Conservation (phyloP, 1,140 invertebrate species). For the Drosophila pseudoananassae region DNA sequence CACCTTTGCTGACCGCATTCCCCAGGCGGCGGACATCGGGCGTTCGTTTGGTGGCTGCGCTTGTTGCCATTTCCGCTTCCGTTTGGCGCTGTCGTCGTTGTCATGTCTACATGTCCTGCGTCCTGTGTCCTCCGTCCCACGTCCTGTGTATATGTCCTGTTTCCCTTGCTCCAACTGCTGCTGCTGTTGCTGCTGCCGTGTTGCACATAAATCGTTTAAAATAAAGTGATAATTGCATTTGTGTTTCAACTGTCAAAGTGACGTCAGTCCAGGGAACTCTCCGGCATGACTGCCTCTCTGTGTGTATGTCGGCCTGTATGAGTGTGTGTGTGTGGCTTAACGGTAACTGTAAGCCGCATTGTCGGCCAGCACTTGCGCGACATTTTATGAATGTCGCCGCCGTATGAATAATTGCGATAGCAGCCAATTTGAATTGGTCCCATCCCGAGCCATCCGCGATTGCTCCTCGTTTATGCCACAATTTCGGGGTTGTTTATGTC, state of each 20-base stretch:
- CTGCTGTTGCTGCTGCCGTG: constrained; percentile 40
- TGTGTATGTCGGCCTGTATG: background rate
- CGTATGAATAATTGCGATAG: constrained; percentile 81
- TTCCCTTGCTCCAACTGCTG: constrained; percentile 22
- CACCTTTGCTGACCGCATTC: constrained; percentile 51
- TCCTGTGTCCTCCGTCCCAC: constrained; percentile 15
- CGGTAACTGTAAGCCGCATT: constrained; percentile 22
- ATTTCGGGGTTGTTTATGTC: constrained; percentile 60
- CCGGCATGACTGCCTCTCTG: constrained; percentile 9
- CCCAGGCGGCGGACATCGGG: constrained; percentile 22
- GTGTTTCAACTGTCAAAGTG: constrained; percentile 80
- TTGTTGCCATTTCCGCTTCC: constrained; percentile 81
- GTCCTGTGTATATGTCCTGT: constrained; percentile 24
- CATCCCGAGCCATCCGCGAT: constrained; percentile 17
- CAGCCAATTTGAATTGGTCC: constrained; percentile 77
- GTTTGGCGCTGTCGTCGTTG: constrained; percentile 67
- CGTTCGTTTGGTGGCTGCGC: constrained; percentile 56
- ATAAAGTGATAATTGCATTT: constrained; percentile 83
- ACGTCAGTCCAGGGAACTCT: constrained; percentile 55
- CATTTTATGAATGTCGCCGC: constrained; percentile 82
- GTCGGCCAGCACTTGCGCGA: constrained; percentile 61
- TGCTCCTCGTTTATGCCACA: constrained; percentile 18
- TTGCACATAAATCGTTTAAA: constrained; percentile 82
- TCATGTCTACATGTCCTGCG: constrained; percentile 70
- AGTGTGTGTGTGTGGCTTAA: constrained; percentile 33